These are phyloP conservation scores for Gymnoscopelus braueri DNA, from an alignment of 2,797 vertebrate genomes.

Conservation along the genomic window DNA sequence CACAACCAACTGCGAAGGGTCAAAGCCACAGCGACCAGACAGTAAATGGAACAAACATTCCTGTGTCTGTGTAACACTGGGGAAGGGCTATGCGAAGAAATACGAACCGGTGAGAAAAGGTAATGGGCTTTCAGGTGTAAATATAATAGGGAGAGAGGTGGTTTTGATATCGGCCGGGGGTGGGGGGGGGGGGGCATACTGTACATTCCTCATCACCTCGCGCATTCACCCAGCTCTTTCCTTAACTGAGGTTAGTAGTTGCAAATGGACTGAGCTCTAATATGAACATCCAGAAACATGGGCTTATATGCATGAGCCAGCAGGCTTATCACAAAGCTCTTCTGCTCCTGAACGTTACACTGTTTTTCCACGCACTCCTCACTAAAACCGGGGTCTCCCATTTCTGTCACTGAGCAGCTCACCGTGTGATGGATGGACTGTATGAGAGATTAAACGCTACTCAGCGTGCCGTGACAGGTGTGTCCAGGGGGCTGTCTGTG, in stretches of 20 bases:
- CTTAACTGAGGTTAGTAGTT: neutral
- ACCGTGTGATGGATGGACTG: slow-evolving; percentile 62
- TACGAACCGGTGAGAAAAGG: no score
- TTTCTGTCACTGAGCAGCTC: slow-evolving; percentile 33
- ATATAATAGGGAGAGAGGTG: no score
- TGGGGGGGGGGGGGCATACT: no score
- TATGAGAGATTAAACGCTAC: slow-evolving; percentile 68
- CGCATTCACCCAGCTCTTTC: neutral
- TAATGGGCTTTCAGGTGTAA: no score
- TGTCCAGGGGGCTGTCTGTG: slow-evolving; percentile 46
- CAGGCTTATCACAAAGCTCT: slow-evolving; percentile 2
- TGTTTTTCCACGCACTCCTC: neutral
- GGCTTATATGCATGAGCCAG: neutral
- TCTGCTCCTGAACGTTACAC: neutral
- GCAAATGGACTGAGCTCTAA: neutral
- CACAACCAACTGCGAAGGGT: no score
- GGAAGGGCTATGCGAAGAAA: no score
- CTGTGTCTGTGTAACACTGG: no score
- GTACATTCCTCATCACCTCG: neutral
- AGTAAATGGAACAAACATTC: no score
- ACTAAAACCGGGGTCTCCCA: slow-evolving; percentile 44
- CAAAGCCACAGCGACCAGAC: no score
- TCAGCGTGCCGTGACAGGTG: slow-evolving; percentile 60
- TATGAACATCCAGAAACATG: neutral
- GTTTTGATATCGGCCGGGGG: no score